Conservation (phyloP, 2,888 invertebrate genomes). For the Abrostola tripartita region DNA sequence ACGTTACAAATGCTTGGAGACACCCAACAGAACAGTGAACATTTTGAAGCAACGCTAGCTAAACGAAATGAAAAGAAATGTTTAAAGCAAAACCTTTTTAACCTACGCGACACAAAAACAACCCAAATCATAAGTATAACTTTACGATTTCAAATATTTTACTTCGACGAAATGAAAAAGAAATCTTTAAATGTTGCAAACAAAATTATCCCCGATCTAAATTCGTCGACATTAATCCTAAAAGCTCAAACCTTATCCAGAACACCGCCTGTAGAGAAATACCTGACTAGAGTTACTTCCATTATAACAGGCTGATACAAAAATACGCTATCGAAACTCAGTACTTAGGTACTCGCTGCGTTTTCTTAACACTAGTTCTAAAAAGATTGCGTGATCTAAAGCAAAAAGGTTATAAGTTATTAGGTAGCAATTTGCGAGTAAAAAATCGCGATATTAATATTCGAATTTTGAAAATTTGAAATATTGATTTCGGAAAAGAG, state of each 20-base stretch:
- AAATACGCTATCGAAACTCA: constrained; percentile 46
- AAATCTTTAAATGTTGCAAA: constrained; percentile 25
- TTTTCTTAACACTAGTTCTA: constrained; percentile 9
- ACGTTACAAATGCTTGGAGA: constrained; percentile 27
- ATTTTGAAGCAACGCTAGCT: constrained; percentile 37
- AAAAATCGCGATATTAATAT: constrained; percentile 6
- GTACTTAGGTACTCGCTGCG: background rate
- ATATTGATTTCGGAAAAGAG: background rate
- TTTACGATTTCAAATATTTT: constrained; percentile 31
- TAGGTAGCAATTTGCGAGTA: background rate
- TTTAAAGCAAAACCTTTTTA: constrained; percentile 36
- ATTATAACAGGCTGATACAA: constrained; percentile 55
- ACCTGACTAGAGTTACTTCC: constrained; percentile 68
- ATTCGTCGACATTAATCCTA: constrained; percentile 79
- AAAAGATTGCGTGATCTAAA: background rate
- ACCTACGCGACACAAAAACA: constrained; percentile 30
- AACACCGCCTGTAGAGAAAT: constrained; percentile 63
- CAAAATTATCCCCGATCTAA: constrained; percentile 54
- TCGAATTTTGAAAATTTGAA: constrained; percentile 14
- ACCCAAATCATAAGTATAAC: constrained; percentile 8
- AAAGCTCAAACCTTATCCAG: constrained; percentile 80
- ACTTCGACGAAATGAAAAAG: constrained; percentile 33
- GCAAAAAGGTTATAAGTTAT: background rate
- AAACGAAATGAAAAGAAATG: constrained; percentile 47
- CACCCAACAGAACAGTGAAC: constrained; percentile 28